A percentile compares a stretch with the other conserved stretches of the same genome.
These are phyloP conservation scores for Cisticola juncidis DNA, from an alignment of 2,113 vertebrate genomes.

Conservation along the genomic window DNA sequence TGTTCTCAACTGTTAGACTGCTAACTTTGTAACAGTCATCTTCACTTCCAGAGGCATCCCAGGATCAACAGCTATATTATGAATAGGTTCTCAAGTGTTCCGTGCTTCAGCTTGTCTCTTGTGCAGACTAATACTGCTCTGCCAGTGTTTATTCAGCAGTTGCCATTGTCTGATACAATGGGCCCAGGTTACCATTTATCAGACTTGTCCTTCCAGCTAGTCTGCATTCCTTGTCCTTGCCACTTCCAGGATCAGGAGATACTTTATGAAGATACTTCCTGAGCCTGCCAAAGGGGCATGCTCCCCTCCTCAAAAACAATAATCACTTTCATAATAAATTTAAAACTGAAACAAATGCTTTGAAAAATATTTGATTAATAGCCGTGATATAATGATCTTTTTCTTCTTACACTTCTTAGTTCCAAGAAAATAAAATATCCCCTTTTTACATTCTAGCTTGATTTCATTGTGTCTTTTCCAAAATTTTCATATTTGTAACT, in stretches of 20 bases:
- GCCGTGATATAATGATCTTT: not conserved
- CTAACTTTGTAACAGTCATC: not conserved
- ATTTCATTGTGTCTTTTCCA: not conserved
- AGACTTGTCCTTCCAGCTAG: slow-evolving; percentile 62
- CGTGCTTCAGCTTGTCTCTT: not conserved
- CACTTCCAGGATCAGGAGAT: slow-evolving; percentile 39
- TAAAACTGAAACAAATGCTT: not conserved
- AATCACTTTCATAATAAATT: not conserved
- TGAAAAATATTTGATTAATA: not conserved
- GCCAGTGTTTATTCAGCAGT: slow-evolving; percentile 39
- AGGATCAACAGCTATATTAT: not conserved
- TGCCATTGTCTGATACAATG: slow-evolving; percentile 53
- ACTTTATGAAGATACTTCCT: slow-evolving; percentile 6
- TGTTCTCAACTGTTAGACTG: not conserved
- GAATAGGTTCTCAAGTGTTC: not conserved
- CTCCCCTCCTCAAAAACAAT: not conserved
- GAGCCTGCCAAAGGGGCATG: not conserved
- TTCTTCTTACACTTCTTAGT: not conserved
- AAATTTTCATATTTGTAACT: not conserved
- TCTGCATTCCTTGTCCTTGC: slow-evolving; percentile 39
- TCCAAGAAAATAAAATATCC: not conserved
- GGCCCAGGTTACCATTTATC: slow-evolving; percentile 34
- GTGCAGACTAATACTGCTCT: not conserved
- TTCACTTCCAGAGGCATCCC: not conserved
- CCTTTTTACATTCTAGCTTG: not conserved